Percentiles rank a stretch among this genome's conserved stretches.
phyloP scores from a whole-genome alignment of 2,113 vertebrate species.

The Stegostoma tigrinum region DNA sequence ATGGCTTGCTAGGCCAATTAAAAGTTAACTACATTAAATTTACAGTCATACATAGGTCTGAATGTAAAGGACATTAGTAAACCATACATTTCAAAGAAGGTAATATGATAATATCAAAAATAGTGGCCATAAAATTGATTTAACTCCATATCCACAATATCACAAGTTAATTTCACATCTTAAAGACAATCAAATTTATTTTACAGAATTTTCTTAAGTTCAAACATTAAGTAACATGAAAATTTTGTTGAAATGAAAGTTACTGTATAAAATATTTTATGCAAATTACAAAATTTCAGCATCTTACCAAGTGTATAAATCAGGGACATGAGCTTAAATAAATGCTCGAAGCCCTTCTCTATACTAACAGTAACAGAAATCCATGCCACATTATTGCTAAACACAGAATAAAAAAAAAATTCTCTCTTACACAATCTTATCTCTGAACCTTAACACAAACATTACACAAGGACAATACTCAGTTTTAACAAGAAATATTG shows the following conservation, averaged over 20 bases:
- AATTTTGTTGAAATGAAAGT: background rate
- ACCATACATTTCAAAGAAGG: too few species aligned
- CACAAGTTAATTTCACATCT: background rate
- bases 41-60: background rate
- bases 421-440: slow-evolving; percentile 9
- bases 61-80: background rate
- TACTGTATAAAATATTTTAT: background rate
- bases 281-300: background rate
- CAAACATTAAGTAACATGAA: too few species aligned
- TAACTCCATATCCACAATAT: background rate
- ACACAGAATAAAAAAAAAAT: background rate
- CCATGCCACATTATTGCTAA: background rate
- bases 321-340: background rate
- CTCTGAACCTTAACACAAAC: background rate
- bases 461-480: background rate
- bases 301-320: background rate
- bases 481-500: background rate
- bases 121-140: too few species aligned
- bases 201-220: too few species aligned
- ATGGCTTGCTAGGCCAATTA: background rate
- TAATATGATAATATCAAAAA: background rate
- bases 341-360: background rate
- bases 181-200: background rate
- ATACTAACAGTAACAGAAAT: background rate
- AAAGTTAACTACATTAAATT: background rate